Evolutionary conservation across 1,140 invertebrate genomes (phyloP), one percentile per base, ranked within the genome.

Genomic region (Dolichoris vasculosae): DNA sequence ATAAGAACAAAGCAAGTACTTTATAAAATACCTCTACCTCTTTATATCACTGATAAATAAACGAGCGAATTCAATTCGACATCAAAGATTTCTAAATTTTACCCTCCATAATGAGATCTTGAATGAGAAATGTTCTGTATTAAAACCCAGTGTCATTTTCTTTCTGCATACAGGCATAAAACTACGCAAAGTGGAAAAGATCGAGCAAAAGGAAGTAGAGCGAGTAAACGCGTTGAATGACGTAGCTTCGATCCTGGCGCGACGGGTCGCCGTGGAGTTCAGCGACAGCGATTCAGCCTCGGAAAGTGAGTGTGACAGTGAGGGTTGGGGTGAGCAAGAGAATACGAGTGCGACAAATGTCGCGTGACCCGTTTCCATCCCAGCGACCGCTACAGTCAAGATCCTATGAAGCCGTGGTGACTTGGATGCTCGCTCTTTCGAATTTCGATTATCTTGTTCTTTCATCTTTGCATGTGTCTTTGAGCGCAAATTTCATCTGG

Each of bases 171-270:
- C 90, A 98, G 97, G 97, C 87, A 98, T 99, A 89, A 97, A 97
- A 90, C 93, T 99, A 82, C 95, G 98, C 38, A 98, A 98, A 92
- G 98, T 99, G 32, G 98, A 99, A 91, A 98, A 98, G 89, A 96
- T 95, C 77, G 96, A 97, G 90, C 95, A 96, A 88, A 96, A 97
- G 90, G 96, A 97, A 91, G 96, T 96, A 63, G 96, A 96, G 88
- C 94, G 96, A 59, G 94, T 94, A 23, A 96, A 97, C 85, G 96
- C 96, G 3, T 94, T 97, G 48, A 96, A 98, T 92, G 98, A 99
- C 93, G 98, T 99, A 7, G 98, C 98, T 23, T 98, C 97, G 17
- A 99, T 99, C 88, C 95, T 99, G 88, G 98, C 98, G 35, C 94
- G 98, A 51, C 95, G 98, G 46, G 97, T 99, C 55, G 98, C 98